phyloP scores from a whole-genome alignment of 2,113 vertebrate species.

The Elephantulus edwardii region DNA sequence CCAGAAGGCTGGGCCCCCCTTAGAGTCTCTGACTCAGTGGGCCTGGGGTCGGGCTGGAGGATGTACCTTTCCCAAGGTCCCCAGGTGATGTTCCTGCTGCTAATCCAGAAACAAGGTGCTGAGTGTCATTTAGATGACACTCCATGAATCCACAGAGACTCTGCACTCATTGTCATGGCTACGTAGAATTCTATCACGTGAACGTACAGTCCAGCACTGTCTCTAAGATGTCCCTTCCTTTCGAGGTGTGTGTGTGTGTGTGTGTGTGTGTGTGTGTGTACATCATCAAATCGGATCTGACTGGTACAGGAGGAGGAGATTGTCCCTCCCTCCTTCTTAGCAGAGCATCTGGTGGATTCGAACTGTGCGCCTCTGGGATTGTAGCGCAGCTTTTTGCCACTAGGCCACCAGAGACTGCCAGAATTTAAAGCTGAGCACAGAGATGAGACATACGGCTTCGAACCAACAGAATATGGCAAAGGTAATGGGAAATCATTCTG shows the following conservation, averaged over 20 bases:
- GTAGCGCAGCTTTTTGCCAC: too few relatives aligned
- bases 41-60: neutral
- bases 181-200: neutral
- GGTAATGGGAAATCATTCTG: neutral
- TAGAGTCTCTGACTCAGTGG: neutral
- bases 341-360: too few relatives aligned
- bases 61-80: neutral
- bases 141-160: neutral
- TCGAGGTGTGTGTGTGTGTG: too few relatives aligned
- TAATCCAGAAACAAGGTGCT: neutral
- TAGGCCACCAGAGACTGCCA: too few relatives aligned
- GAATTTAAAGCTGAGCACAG: too few relatives aligned
- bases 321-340: too few relatives aligned
- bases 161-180: neutral
- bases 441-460: neutral
- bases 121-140: neutral
- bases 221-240: too few relatives aligned
- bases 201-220: too few relatives aligned
- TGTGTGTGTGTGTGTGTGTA: too few relatives aligned
- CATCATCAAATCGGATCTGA: too few relatives aligned
- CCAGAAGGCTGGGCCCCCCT: neutral
- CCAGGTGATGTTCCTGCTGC: neutral
- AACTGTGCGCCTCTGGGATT: too few relatives aligned
- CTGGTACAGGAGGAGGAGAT: too few relatives aligned
- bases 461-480: neutral